These are phyloP conservation scores for Alouatta palliata DNA, from an alignment of 2,113 vertebrate genomes.

Conservation along the genomic window DNA sequence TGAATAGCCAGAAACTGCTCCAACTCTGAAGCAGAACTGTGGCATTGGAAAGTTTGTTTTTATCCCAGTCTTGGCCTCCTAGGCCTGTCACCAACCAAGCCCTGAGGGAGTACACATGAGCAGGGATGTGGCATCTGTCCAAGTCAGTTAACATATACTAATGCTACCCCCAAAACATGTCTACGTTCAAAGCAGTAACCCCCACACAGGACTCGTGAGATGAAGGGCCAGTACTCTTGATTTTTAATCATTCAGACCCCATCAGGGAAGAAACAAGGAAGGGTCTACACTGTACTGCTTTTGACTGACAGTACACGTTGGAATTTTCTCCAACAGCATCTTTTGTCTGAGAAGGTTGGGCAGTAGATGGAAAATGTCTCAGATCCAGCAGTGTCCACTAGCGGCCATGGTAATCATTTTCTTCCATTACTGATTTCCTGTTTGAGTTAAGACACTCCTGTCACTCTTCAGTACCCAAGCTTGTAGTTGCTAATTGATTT, in stretches of 20 bases:
- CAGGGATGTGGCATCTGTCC: background rate
- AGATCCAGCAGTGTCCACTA: background rate
- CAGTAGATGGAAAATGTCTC: background rate
- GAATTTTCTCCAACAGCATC: background rate
- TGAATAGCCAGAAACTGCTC: too few relatives aligned
- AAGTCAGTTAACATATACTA: background rate
- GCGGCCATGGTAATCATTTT: slow-evolving; percentile 30
- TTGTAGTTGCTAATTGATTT: slow-evolving; percentile 76
- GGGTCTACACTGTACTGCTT: background rate
- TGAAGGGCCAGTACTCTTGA: background rate
- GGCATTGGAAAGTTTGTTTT: background rate
- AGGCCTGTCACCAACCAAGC: background rate
- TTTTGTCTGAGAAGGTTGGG: slow-evolving; percentile 26
- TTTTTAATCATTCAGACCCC: background rate
- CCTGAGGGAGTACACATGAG: background rate
- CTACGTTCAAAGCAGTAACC: background rate
- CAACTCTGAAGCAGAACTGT: background rate
- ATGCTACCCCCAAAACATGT: background rate
- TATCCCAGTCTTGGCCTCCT: background rate
- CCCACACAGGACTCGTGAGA: background rate
- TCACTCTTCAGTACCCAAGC: slow-evolving; percentile 58
- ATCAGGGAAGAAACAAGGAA: slow-evolving; percentile 10
- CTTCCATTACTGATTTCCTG: slow-evolving; percentile 54
- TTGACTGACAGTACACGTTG: background rate
- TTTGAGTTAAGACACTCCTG: slow-evolving; percentile 43